Conservation (phyloP, 2,113 vertebrate genomes). For the Nanger granti region DNA sequence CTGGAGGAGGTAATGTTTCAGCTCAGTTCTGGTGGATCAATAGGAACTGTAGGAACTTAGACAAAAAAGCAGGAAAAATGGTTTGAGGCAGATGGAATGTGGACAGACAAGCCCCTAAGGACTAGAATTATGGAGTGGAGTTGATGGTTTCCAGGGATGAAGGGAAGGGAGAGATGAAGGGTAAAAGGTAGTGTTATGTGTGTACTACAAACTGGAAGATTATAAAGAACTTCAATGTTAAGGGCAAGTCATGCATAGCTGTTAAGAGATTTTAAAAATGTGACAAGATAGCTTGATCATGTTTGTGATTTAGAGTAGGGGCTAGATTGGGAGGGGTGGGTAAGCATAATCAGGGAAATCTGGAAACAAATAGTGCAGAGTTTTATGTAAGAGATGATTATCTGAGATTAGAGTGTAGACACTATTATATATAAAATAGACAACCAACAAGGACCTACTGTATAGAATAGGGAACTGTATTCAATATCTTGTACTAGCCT, state of each 20-base stretch:
- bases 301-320: neutral
- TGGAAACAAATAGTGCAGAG: neutral
- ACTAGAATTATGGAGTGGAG: neutral
- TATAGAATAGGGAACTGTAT: neutral
- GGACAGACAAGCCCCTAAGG: neutral
- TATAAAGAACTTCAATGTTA: neutral
- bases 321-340: neutral
- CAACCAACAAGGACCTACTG: neutral
- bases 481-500: neutral
- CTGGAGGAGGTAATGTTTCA: neutral
- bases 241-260: neutral
- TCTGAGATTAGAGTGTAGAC: neutral
- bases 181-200: neutral
- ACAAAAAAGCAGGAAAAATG: neutral
- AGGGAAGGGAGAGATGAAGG: neutral
- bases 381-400: neutral
- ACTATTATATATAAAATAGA: neutral
- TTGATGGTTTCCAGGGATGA: neutral
- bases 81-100: neutral
- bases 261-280: neutral
- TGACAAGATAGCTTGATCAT: neutral
- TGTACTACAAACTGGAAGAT: neutral
- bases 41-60: neutral
- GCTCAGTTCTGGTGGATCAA: neutral
- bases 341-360: neutral